Conservation (phyloP, 2,113 vertebrate genomes). For the Pica pica region DNA sequence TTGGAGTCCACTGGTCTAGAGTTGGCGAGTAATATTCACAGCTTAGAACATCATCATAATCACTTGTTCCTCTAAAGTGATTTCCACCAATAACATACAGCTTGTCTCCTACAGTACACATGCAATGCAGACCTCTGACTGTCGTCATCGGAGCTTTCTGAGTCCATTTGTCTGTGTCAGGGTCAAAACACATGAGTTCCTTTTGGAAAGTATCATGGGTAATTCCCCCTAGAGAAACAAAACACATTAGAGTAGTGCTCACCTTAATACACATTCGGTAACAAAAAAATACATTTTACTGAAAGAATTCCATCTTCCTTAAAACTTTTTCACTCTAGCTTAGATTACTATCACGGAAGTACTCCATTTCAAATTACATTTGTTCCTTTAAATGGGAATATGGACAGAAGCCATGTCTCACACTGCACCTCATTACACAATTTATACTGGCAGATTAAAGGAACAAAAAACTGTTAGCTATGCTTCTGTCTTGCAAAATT, state of each 20-base stretch:
- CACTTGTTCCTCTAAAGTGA: slow-evolving; percentile 96
- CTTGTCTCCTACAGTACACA: slow-evolving; percentile 97
- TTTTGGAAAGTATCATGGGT: slow-evolving; percentile 99
- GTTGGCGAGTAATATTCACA: slow-evolving; percentile 97
- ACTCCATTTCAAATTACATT: background rate
- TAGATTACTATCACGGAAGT: background rate
- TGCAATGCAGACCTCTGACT: slow-evolving; percentile 96
- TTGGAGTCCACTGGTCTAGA: slow-evolving; percentile 96
- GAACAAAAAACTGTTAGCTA: background rate
- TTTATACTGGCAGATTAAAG: background rate
- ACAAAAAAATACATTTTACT: background rate
- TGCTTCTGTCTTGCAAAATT: background rate
- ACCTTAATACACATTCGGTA: background rate
- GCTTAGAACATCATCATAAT: slow-evolving; percentile 98
- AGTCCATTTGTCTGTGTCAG: slow-evolving; percentile 96
- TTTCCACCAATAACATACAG: slow-evolving; percentile 99
- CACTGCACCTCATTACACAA: background rate
- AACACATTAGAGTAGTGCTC: background rate
- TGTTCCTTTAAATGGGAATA: background rate
- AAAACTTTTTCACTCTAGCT: background rate
- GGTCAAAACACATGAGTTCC: slow-evolving; percentile 99
- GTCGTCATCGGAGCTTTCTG: slow-evolving; percentile 98
- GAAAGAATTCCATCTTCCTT: background rate
- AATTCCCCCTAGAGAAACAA: slow-evolving; percentile 85
- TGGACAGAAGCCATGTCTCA: background rate